phyloP scores from a whole-genome alignment of 1,140 invertebrate genomes.

The Ylistrum balloti region DNA sequence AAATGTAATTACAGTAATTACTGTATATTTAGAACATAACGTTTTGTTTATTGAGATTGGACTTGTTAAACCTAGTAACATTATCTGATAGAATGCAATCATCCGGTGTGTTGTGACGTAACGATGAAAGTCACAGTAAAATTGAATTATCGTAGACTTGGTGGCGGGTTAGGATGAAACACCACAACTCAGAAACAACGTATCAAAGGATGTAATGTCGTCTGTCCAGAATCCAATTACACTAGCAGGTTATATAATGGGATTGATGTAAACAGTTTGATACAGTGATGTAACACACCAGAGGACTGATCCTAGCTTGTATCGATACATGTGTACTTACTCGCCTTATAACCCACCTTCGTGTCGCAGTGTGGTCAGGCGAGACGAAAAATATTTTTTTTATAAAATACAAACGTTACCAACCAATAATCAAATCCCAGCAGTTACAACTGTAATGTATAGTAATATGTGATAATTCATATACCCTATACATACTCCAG shows the following conservation, averaged over 20 bases:
- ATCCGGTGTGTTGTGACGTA: neutral
- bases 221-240: conserved; percentile 4
- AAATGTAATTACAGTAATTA: conserved; percentile 17
- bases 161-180: neutral
- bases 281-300: neutral
- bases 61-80: too few relatives aligned
- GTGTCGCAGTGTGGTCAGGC: too few relatives aligned
- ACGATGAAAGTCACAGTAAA: neutral
- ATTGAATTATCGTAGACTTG: neutral
- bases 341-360: neutral
- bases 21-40: neutral
- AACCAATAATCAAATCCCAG: too few relatives aligned
- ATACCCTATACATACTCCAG: too few relatives aligned
- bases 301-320: neutral
- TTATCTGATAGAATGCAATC: neutral
- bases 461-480: too few relatives aligned
- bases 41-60: too few relatives aligned
- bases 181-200: neutral
- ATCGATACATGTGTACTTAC: neutral
- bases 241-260: neutral
- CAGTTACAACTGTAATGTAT: too few relatives aligned
- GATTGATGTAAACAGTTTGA: neutral
- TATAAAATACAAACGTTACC: too few relatives aligned
- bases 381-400: too few relatives aligned
- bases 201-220: neutral